Percentiles rank a stretch among this genome's conserved stretches.
Evolutionary conservation across 2,888 invertebrate species (phyloP).

Genomic region (Melitaea athalia): DNA sequence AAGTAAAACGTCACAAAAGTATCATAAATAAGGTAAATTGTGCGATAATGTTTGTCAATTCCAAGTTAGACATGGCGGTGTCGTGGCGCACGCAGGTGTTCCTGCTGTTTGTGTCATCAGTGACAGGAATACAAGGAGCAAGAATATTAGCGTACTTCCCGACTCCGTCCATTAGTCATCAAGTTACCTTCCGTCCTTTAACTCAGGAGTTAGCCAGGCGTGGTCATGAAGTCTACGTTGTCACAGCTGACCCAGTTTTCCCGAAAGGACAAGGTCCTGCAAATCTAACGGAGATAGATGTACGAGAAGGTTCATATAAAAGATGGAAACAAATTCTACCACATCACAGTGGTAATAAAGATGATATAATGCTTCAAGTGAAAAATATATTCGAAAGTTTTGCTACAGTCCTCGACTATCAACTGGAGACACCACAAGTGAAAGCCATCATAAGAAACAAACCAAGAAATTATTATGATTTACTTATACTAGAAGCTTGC

Average conservation of each 20-base stretch:
- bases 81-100: not conserved
- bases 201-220: conserved; percentile 53
- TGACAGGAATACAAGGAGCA: conserved; percentile 34
- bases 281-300: conserved; percentile 59
- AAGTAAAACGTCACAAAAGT: not conserved
- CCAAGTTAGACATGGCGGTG: conserved; percentile 3
- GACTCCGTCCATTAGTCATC: conserved; percentile 54
- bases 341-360: conserved; percentile 16
- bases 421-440: conserved; percentile 33
- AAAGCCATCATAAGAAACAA: conserved; percentile 34
- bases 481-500: conserved; percentile 43
- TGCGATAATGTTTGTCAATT: conserved; percentile 1
- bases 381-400: conserved; percentile 26
- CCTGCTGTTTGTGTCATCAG: conserved; percentile 1
- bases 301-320: conserved; percentile 49
- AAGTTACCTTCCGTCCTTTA: conserved; percentile 54
- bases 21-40: not conserved
- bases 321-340: conserved; percentile 28
- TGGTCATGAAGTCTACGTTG: conserved; percentile 60
- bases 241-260: conserved; percentile 56
- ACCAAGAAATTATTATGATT: conserved; percentile 36
- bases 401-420: conserved; percentile 28
- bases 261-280: conserved; percentile 36
- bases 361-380: conserved; percentile 14
- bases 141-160: conserved; percentile 50